Percentiles rank a stretch among this genome's conserved stretches.
phyloP scores from a whole-genome alignment of 2,797 vertebrate genomes.

The Hypotaenidia okinawae region DNA sequence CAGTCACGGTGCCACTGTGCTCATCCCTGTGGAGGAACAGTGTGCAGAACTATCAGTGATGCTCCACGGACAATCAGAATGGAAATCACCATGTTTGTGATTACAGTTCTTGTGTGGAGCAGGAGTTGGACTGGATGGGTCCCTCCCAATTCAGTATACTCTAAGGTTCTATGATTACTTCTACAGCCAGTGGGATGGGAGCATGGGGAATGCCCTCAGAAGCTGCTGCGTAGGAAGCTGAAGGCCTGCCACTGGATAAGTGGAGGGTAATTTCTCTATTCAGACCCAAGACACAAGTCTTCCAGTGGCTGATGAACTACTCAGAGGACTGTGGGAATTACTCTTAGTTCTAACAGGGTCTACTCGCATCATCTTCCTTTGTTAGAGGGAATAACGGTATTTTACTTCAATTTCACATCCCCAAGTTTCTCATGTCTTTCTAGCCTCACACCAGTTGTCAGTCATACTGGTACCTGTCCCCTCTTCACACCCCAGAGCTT shows the following conservation, averaged over 20 bases:
- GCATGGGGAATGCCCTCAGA: not conserved
- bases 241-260: not conserved
- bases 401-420: not conserved
- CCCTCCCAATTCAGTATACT: too few relatives aligned
- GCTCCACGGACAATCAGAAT: too few relatives aligned
- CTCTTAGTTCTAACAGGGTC: not conserved
- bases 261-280: not conserved
- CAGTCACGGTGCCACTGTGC: accelerated
- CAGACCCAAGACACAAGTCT: not conserved
- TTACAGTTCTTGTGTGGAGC: too few relatives aligned
- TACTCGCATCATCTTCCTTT: not conserved
- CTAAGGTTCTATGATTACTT: not conserved
- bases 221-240: not conserved
- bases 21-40: not conserved
- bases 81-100: too few relatives aligned
- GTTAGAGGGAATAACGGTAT: not conserved
- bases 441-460: not conserved
- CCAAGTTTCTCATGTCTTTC: not conserved
- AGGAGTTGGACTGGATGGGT: too few relatives aligned
- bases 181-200: not conserved
- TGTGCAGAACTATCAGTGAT: not conserved
- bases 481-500: not conserved
- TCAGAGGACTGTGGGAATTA: not conserved
- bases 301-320: not conserved
- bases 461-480: not conserved